Conservation (phyloP, 1,140 invertebrate species). For the Chlorops oryzae region DNA sequence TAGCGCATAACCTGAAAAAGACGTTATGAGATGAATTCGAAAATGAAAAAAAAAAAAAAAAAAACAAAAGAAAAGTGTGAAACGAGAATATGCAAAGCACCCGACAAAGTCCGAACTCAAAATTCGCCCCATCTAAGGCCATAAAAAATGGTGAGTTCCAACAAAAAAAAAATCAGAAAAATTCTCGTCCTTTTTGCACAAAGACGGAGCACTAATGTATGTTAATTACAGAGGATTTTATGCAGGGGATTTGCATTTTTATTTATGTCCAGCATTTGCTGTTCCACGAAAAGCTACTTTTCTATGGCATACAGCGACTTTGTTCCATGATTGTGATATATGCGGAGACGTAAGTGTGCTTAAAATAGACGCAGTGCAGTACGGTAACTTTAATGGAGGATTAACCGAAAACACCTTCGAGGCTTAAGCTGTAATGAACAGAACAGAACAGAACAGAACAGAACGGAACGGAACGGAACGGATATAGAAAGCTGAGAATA, state of each 20-base stretch:
- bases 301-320: too few relatives aligned
- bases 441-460: too few relatives aligned
- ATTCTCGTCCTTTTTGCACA: slow-evolving; percentile 1
- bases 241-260: slow-evolving; percentile 47
- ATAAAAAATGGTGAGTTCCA: not conserved
- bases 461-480: too few relatives aligned
- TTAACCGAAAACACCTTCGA: not conserved
- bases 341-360: too few relatives aligned
- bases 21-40: too few relatives aligned
- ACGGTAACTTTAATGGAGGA: not conserved
- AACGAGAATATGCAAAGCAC: slow-evolving; percentile 12
- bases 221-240: slow-evolving; percentile 47
- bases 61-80: too few relatives aligned
- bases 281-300: slow-evolving; percentile 5
- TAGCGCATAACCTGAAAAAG: too few relatives aligned
- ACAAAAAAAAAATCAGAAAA: not conserved
- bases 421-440: not conserved
- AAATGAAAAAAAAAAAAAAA: too few relatives aligned
- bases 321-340: too few relatives aligned
- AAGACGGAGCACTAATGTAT: slow-evolving; percentile 41
- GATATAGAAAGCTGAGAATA: too few relatives aligned
- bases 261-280: slow-evolving; percentile 39
- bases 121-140: not conserved
- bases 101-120: not conserved
- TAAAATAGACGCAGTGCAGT: not conserved